Percentiles rank a stretch among this genome's conserved stretches.
phyloP scores from a whole-genome alignment of 2,888 invertebrate genomes.

The Augochlorella aurata region DNA sequence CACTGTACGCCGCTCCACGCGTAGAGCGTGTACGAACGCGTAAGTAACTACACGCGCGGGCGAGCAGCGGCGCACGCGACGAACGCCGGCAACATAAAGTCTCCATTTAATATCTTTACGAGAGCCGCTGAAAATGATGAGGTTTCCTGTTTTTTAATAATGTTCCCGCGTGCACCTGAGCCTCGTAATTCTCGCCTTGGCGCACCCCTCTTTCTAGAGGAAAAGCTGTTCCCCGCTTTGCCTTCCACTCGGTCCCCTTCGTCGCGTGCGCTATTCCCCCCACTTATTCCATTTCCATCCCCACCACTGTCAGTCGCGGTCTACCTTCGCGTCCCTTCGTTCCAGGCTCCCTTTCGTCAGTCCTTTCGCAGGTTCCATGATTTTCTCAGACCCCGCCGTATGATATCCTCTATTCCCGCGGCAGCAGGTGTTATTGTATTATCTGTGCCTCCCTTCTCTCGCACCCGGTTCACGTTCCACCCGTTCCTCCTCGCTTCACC shows the following conservation, averaged over 20 bases:
- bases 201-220: slow-evolving; percentile 35
- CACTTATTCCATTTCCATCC: slow-evolving; percentile 24
- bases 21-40: not conserved
- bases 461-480: not conserved
- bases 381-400: slow-evolving; percentile 17
- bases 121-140: slow-evolving; percentile 79
- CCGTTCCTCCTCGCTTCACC: slow-evolving; percentile 15
- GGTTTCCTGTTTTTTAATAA: slow-evolving; percentile 81
- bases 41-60: slow-evolving; percentile 33
- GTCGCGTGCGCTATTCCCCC: not conserved
- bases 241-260: slow-evolving; percentile 35
- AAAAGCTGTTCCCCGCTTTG: slow-evolving; percentile 57
- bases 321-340: slow-evolving; percentile 50
- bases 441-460: slow-evolving; percentile 8
- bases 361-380: slow-evolving; percentile 11
- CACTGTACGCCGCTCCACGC: not conserved
- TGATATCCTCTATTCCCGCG: slow-evolving; percentile 39
- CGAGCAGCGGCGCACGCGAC: slow-evolving; percentile 55
- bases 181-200: slow-evolving; percentile 77
- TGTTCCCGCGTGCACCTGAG: slow-evolving; percentile 79
- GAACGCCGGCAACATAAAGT: slow-evolving; percentile 76
- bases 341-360: slow-evolving; percentile 36
- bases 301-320: slow-evolving; percentile 22
- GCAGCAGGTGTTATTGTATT: slow-evolving; percentile 38
- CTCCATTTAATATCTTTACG: slow-evolving; percentile 81